These are phyloP conservation scores for Malurus melanocephalus DNA, from an alignment of 2,113 vertebrate species.

Conservation along the genomic window DNA sequence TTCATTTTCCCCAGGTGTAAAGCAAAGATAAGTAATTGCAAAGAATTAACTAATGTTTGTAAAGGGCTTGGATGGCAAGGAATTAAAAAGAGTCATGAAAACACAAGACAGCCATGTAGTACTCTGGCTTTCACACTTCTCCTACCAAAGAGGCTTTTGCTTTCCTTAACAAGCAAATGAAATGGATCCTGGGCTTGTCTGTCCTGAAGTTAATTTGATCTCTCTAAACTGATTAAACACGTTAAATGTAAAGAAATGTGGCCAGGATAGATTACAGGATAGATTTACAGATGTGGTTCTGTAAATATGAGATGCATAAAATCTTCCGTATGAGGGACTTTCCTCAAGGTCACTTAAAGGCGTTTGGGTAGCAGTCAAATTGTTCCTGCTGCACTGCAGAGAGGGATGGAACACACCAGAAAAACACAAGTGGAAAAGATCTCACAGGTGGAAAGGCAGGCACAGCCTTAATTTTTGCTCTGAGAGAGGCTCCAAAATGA, in stretches of 20 bases:
- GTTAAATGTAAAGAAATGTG: neutral
- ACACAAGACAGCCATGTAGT: neutral
- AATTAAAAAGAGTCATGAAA: neutral
- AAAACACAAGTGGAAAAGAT: neutral
- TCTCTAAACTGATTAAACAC: neutral
- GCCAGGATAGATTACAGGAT: neutral
- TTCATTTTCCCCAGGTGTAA: neutral
- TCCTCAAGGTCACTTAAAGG: neutral
- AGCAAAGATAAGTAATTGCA: slow-evolving; percentile 4
- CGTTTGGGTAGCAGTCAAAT: neutral
- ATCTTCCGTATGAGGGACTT: neutral
- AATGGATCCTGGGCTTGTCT: neutral
- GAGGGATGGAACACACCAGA: neutral
- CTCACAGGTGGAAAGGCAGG: neutral
- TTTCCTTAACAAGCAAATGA: neutral
- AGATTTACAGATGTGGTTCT: neutral
- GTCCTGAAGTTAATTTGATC: neutral
- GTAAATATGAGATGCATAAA: neutral
- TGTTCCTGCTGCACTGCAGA: neutral
- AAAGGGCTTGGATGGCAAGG: neutral
- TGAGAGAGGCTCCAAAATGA: neutral
- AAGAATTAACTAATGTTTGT: neutral
- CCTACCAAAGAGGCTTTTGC: neutral
- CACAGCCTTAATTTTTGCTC: neutral
- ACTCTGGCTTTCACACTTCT: neutral